Evolutionary conservation across 2,888 invertebrate genomes (phyloP).

Genomic region (Lithophane ornitopus): DNA sequence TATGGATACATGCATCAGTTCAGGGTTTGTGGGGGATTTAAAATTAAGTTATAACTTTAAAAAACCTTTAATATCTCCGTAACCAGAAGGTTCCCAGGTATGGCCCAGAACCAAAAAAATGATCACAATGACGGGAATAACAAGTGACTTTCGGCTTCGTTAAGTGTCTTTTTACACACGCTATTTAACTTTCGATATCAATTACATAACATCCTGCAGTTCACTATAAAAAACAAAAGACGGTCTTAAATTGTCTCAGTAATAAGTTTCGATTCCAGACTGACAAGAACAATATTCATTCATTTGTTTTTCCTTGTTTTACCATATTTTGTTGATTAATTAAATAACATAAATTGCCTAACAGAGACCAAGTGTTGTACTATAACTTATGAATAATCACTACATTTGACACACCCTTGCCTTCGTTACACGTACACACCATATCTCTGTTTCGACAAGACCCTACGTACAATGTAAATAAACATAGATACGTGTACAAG

Average conservation of each 20-base stretch:
- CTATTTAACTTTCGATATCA: neutral
- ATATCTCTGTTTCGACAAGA: conserved; percentile 40
- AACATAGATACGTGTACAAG: conserved; percentile 17
- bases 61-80: too few species aligned
- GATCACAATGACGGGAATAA: too few species aligned
- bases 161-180: too few species aligned
- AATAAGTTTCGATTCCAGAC: neutral
- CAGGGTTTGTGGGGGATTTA: too few species aligned
- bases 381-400: conserved; percentile 52
- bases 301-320: neutral
- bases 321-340: neutral
- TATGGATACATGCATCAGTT: too few species aligned
- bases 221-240: neutral
- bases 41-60: too few species aligned
- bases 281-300: neutral
- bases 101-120: too few species aligned
- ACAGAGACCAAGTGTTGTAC: conserved; percentile 4
- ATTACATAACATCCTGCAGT: neutral
- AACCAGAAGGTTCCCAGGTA: too few species aligned
- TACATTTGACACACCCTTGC: conserved; percentile 33
- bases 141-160: too few species aligned
- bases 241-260: neutral
- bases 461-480: conserved; percentile 35
- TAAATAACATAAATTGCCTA: neutral
- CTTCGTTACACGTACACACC: conserved; percentile 7